Conservation (phyloP, 2,888 invertebrate genomes). For the Trimorus sp. region DNA sequence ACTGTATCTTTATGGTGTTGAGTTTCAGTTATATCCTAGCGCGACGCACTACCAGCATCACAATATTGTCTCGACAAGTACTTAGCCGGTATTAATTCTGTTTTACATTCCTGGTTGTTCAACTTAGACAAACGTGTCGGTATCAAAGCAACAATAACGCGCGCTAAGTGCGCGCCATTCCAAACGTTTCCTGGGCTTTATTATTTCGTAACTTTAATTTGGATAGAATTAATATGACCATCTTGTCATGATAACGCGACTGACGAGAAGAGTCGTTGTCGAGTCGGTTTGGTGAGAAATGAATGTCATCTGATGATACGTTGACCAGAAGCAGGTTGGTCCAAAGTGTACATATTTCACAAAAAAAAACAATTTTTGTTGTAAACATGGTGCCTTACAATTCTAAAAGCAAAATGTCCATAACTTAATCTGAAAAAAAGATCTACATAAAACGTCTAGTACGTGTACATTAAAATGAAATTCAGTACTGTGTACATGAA, state of each 20-base stretch:
- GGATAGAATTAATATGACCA: conserved; percentile 5
- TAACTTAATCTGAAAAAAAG: too few relatives aligned
- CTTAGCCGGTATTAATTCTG: conserved; percentile 42
- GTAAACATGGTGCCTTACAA: too few relatives aligned
- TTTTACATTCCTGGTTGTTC: conserved; percentile 50
- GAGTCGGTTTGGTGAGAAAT: too few relatives aligned
- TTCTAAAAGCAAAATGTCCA: neutral
- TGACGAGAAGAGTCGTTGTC: too few relatives aligned
- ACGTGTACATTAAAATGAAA: too few relatives aligned
- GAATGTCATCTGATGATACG: too few relatives aligned
- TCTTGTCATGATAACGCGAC: too few relatives aligned
- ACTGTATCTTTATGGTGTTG: conserved; percentile 56
- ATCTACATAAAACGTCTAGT: too few relatives aligned
- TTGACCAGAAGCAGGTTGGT: too few relatives aligned
- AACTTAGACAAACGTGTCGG: conserved; percentile 43
- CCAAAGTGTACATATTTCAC: too few relatives aligned
- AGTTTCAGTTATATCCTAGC: conserved; percentile 46
- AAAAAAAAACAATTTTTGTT: too few relatives aligned
- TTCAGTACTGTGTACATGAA: too few relatives aligned
- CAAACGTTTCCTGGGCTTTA: conserved; percentile 9
- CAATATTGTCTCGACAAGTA: conserved; percentile 50
- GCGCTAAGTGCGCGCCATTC: conserved; percentile 11
- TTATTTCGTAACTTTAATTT: conserved; percentile 27
- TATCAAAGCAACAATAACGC: conserved; percentile 42
- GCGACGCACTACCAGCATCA: conserved; percentile 35